A percentile compares a stretch with the other conserved stretches of the same genome.
Evolutionary conservation across 2,113 vertebrate species (phyloP).

Genomic region (Oreochromis tanganicae): DNA sequence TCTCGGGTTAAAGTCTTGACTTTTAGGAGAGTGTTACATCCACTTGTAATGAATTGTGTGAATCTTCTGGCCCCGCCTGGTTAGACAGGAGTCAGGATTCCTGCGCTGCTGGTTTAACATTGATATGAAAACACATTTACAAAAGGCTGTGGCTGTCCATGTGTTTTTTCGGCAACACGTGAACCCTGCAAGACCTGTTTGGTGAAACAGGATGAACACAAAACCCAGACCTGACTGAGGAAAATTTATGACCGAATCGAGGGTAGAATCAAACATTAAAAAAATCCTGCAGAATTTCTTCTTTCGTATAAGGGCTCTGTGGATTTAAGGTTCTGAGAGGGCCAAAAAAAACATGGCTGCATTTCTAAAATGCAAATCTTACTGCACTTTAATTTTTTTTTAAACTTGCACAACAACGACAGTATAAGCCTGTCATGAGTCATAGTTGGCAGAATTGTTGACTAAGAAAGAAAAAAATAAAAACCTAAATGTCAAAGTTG

Average conservation of each 20-base stretch:
- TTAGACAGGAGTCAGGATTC: not conserved
- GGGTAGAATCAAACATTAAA: accelerated
- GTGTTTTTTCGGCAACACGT: accelerated
- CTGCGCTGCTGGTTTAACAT: not conserved
- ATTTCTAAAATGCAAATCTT: accelerated
- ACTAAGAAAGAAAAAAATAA: not conserved
- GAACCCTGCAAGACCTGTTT: not conserved
- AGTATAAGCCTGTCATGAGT: not conserved
- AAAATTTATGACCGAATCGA: accelerated
- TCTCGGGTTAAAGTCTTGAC: not conserved
- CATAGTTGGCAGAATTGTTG: not conserved
- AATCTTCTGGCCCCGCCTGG: accelerated
- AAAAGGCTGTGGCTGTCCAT: not conserved
- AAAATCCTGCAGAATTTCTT: not conserved
- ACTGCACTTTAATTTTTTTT: not conserved
- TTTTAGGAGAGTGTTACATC: not conserved
- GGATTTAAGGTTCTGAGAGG: not conserved
- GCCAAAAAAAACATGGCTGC: accelerated
- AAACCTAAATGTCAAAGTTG: not conserved
- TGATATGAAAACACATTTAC: not conserved
- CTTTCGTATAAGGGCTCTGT: not conserved
- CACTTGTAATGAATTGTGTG: not conserved
- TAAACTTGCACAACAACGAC: accelerated
- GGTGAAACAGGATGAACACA: not conserved
- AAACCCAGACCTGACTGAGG: not conserved